Conservation (phyloP, 2,888 invertebrate genomes). For the Entomobrya proxima region DNA sequence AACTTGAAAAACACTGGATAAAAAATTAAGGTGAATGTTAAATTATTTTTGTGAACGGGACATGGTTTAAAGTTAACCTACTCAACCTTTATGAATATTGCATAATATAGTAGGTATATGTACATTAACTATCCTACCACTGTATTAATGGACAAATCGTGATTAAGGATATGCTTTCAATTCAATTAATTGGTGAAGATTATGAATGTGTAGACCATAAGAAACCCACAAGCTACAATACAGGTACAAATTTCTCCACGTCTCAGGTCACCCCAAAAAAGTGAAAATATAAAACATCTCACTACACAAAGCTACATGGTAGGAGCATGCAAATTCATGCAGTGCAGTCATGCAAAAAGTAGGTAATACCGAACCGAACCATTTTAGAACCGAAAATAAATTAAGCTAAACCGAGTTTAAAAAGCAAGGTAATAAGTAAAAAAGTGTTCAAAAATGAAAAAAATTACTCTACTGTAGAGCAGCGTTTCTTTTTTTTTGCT, state of each 20-base stretch:
- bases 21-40: no score
- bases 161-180: neutral
- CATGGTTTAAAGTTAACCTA: neutral
- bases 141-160: neutral
- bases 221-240: neutral
- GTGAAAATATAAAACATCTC: neutral
- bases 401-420: neutral
- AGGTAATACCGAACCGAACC: neutral
- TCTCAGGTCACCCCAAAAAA: constrained; percentile 1
- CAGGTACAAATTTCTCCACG: neutral
- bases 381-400: neutral
- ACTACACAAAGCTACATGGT: neutral
- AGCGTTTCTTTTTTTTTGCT: neutral
- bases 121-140: neutral
- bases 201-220: neutral
- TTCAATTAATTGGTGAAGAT: neutral
- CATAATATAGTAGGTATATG: no score
- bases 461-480: neutral
- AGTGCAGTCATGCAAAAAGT: neutral
- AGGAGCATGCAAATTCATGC: neutral
- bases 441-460: neutral
- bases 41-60: neutral
- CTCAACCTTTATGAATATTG: neutral
- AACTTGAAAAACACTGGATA: no score
- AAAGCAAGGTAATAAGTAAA: no score